These are phyloP conservation scores for Amphipyra berbera DNA, from an alignment of 2,888 invertebrate species.

Conservation along the genomic window DNA sequence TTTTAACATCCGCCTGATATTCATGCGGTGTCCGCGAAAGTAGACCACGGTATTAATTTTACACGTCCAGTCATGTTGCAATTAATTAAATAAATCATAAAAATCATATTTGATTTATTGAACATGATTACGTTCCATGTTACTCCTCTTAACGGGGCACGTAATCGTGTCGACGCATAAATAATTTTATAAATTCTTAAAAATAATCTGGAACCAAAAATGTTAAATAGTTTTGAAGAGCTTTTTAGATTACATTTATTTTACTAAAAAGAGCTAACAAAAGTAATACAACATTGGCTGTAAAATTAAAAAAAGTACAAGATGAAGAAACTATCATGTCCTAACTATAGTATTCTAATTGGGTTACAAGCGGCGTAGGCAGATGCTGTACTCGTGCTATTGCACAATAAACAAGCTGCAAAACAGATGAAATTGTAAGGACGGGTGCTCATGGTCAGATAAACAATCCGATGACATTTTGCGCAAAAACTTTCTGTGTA, in stretches of 20 bases:
- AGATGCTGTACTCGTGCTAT: conserved; percentile 51
- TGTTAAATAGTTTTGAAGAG: too few relatives aligned
- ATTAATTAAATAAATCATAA: not conserved
- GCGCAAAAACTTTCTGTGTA: conserved; percentile 75
- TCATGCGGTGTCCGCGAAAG: conserved; percentile 70
- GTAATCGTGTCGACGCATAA: too few relatives aligned
- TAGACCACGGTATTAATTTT: conserved; percentile 61
- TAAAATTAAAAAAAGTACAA: conserved; percentile 2
- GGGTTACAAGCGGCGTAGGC: conserved; percentile 11
- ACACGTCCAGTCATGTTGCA: not conserved
- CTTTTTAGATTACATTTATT: too few relatives aligned
- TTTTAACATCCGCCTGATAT: conserved; percentile 73
- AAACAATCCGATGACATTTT: conserved; percentile 58
- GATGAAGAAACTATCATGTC: not conserved
- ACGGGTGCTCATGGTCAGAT: conserved; percentile 64
- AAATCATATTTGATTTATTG: too few relatives aligned
- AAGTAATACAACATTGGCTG: not conserved
- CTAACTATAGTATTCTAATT: conserved; percentile 18
- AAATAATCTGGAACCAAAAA: too few relatives aligned
- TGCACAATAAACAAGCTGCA: conserved; percentile 71
- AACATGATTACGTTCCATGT: too few relatives aligned
- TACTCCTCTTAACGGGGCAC: too few relatives aligned
- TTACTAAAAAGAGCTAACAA: too few relatives aligned
- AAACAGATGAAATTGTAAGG: conserved; percentile 47
- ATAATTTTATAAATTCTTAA: too few relatives aligned